Conservation (phyloP, 2,797 vertebrate genomes). For the Anguilla anguilla region DNA sequence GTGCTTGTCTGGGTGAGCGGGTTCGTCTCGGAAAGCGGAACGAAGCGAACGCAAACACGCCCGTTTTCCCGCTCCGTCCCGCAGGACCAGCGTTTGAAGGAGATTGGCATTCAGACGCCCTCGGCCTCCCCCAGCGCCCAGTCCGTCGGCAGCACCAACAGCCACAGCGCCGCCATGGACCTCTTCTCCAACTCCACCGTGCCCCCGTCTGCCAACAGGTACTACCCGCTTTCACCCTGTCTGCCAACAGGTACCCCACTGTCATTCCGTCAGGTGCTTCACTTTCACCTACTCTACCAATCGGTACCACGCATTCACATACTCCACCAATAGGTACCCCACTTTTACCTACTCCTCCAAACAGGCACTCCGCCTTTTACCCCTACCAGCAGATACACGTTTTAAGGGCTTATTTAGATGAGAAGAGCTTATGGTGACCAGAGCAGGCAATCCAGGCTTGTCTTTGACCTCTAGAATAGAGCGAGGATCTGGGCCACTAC, state of each 20-base stretch:
- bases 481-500: background rate
- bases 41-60: constrained; percentile 19
- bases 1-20: background rate
- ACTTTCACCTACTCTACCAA: too few species aligned
- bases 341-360: too few species aligned
- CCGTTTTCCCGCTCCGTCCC: constrained; percentile 35
- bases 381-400: too few species aligned
- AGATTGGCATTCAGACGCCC: constrained; percentile 78
- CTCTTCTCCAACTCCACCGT: constrained; percentile 74
- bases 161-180: constrained; percentile 74
- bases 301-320: too few species aligned
- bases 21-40: background rate
- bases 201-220: constrained; percentile 83
- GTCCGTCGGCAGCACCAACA: constrained; percentile 81
- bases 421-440: background rate
- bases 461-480: background rate
- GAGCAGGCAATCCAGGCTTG: background rate
- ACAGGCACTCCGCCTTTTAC: too few species aligned
- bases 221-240: background rate
- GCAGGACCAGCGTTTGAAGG: constrained; percentile 88
- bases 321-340: too few species aligned
- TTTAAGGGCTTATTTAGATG: too few species aligned
- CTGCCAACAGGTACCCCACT: too few species aligned
- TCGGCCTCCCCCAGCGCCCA: constrained; percentile 85
- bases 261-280: too few species aligned